These are phyloP conservation scores for Aurelia aurita complex sp. Pacific DNA, from an alignment of 30 jellyfish, hydroid and myxozoan species.

Conservation along the genomic window DNA sequence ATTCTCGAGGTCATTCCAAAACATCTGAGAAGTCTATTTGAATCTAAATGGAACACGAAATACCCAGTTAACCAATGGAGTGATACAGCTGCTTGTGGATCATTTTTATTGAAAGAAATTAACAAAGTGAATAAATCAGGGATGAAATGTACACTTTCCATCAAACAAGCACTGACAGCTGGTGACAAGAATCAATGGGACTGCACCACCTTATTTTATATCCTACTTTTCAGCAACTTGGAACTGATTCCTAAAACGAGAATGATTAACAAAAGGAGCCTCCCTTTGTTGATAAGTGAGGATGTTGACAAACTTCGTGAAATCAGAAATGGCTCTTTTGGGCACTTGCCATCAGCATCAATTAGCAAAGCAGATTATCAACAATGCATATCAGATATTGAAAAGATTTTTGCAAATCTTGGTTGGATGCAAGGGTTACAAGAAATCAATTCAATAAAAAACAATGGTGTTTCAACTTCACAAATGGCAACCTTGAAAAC, in stretches of 20 bases:
- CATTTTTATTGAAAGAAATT: background rate
- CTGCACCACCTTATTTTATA: background rate
- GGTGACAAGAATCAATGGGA: conserved; percentile 6
- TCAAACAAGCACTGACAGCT: background rate
- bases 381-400: background rate
- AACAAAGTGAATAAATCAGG: background rate
- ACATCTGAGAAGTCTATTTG: background rate
- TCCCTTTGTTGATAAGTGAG: background rate
- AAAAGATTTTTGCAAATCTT: background rate
- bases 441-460: background rate
- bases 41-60: background rate
- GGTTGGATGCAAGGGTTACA: background rate
- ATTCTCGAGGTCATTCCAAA: conserved; percentile 4
- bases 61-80: background rate
- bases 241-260: background rate
- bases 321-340: conserved; percentile 8
- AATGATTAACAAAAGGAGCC: background rate
- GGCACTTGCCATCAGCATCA: background rate
- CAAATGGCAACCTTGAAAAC: background rate
- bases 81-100: background rate
- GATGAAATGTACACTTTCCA: background rate
- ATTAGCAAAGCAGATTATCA: background rate
- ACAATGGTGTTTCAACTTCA: background rate
- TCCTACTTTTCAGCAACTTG: background rate
- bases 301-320: background rate